A percentile compares a stretch with the other conserved stretches of the same genome.
These are phyloP conservation scores for Gymnogyps californianus DNA, from an alignment of 2,113 vertebrate species.

Conservation along the genomic window DNA sequence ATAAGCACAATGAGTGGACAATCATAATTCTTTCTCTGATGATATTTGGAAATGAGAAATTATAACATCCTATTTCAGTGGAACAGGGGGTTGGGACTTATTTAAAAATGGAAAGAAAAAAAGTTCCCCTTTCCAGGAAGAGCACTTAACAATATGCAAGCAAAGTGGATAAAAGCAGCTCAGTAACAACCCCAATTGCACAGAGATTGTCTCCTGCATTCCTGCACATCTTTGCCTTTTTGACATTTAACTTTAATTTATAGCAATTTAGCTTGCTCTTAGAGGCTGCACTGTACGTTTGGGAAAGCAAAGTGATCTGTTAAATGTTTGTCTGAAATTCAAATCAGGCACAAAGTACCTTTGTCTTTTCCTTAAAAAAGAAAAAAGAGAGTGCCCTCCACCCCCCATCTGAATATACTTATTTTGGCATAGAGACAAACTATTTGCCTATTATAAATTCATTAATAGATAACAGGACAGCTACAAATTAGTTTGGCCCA, in stretches of 20 bases:
- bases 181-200: conserved; percentile 23
- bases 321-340: conserved; percentile 57
- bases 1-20: neutral
- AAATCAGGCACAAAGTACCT: conserved; percentile 28
- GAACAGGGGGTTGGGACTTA: neutral
- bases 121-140: conserved; percentile 49
- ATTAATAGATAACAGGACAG: neutral
- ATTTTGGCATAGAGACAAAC: neutral
- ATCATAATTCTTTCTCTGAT: neutral
- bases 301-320: conserved; percentile 53
- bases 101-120: conserved; percentile 19
- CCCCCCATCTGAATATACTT: neutral
- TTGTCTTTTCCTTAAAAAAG: neutral
- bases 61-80: neutral
- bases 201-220: conserved; percentile 52
- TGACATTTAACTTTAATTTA: conserved; percentile 73
- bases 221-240: conserved; percentile 63
- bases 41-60: conserved; percentile 15
- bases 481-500: neutral
- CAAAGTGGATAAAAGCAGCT: conserved; percentile 66
- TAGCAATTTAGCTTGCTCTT: conserved; percentile 65
- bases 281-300: neutral
- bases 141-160: conserved; percentile 50
- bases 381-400: neutral
- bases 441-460: neutral